Evolutionary conservation across 2,113 vertebrate genomes (phyloP), one percentile per base, ranked within the genome.

Genomic region (Halcyon senegalensis): DNA sequence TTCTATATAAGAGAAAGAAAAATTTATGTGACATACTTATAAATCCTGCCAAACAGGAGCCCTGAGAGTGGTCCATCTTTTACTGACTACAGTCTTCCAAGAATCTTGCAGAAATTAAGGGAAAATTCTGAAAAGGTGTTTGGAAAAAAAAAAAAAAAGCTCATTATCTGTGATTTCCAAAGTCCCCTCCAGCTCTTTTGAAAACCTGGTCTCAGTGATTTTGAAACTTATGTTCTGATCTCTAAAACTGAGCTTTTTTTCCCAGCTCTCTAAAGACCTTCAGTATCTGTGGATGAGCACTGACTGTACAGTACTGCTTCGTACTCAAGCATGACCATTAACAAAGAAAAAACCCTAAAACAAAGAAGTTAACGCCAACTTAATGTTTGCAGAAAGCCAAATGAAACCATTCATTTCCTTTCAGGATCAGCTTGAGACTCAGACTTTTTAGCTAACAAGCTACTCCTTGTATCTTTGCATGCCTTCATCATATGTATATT

Each of bases 371-470:
- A 39, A 39, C 1, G 48, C 2, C 4, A 78, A 56, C 7, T 55
- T 37, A 13, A 7, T 51, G 82, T 93, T 73, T 53, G 21, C 20
- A 72, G 30, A 87, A 85, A 79, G 10, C 16, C 46, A 31, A 68
- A 44, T 17, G 5, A 92, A 80, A 41, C 9, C 3, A 21, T 35
- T 67, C 0, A 6, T 68, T 91, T 94, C 13, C 28, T 81, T 63
- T 75, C 48, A 2, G 1, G 14, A 53, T 69, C 39, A 64, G 2
- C 41, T 55, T 59, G 15, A 67, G 35, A 43, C 16, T 69, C 44
- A 33, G 11, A 30, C 20, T 30, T 59, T 82, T 51, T 44, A 58
- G 56, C 0, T 0, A 37, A 11, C 5, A 28, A 64, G 5, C 3
- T n/a, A 8, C 13, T 6, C 9, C 51, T 84, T 33, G 7, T 31